Evolutionary conservation across 2,888 invertebrate genomes (phyloP).

Genomic region (Andrena haemorrhoa): DNA sequence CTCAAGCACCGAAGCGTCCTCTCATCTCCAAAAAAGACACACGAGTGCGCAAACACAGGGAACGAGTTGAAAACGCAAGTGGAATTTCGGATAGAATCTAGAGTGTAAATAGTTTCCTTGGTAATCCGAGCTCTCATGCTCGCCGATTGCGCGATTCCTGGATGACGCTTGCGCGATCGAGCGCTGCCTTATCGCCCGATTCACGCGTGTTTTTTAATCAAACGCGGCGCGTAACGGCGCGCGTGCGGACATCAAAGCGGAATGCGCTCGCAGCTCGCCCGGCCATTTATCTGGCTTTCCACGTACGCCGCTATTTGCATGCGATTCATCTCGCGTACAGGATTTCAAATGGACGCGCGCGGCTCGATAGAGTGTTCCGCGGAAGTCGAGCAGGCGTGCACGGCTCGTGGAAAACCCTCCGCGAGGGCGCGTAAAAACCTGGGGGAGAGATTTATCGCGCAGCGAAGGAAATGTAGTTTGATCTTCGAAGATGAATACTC

Average conservation of each 20-base stretch:
- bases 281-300: conserved; percentile 31
- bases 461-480: conserved; percentile 60
- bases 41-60: too few species aligned
- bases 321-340: conserved; percentile 42
- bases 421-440: conserved; percentile 8
- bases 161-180: neutral
- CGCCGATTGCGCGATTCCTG: neutral
- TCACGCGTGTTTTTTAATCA: conserved; percentile 11
- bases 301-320: conserved; percentile 36
- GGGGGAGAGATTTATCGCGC: conserved; percentile 59
- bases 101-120: too few species aligned
- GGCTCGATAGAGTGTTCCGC: conserved; percentile 10
- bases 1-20: too few species aligned
- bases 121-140: too few species aligned
- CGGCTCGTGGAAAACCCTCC: neutral
- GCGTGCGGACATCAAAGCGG: conserved; percentile 8
- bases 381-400: conserved; percentile 7
- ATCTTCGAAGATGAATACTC: conserved; percentile 66
- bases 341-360: conserved; percentile 43
- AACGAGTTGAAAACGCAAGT: too few species aligned
- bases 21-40: too few species aligned
- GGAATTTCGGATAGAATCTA: too few species aligned
- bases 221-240: conserved; percentile 8
- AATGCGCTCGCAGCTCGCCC: neutral
- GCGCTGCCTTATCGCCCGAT: neutral